Conservation (phyloP, 1,140 invertebrate genomes). For the Ips typographus region DNA sequence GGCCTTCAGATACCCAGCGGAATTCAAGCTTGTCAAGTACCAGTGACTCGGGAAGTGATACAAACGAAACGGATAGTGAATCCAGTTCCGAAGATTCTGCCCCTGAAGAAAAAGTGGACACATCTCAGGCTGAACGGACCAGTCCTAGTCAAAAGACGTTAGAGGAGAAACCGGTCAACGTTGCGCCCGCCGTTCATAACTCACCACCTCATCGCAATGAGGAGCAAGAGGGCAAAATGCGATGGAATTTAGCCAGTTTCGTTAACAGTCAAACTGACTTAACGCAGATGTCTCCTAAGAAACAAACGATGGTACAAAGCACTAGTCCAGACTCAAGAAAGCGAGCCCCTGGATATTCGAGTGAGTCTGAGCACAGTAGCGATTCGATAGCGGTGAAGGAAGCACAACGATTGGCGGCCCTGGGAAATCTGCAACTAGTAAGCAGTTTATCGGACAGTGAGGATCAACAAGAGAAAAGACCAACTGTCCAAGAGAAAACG, state of each 20-base stretch:
- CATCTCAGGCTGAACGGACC: constrained; percentile 15
- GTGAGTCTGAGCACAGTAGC: constrained; percentile 43
- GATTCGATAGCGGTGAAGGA: constrained; percentile 50
- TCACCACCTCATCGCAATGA: constrained; percentile 47
- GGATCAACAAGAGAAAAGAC: constrained; percentile 15
- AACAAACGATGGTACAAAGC: constrained; percentile 16
- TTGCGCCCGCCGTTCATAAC: constrained; percentile 27
- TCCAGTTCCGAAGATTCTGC: constrained; percentile 57
- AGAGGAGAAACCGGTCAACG: constrained; percentile 2
- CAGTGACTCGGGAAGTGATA: constrained; percentile 57
- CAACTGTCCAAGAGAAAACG: constrained; percentile 1
- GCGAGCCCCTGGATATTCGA: not conserved
- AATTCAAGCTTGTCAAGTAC: constrained; percentile 26
- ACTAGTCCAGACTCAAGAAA: constrained; percentile 35
- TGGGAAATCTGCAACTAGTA: constrained; percentile 37
- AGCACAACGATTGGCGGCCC: constrained; percentile 49
- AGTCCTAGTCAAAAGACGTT: not conserved
- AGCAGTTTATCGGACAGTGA: constrained; percentile 50
- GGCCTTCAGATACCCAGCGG: constrained; percentile 42
- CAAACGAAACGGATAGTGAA: constrained; percentile 54
- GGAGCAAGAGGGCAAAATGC: constrained; percentile 51
- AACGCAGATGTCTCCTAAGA: constrained; percentile 34
- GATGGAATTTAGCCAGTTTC: constrained; percentile 60
- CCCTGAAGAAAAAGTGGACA: constrained; percentile 50
- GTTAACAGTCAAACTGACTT: constrained; percentile 43